Conservation (phyloP, 2,797 vertebrate species). For the Paedocypris micromegethes region DNA sequence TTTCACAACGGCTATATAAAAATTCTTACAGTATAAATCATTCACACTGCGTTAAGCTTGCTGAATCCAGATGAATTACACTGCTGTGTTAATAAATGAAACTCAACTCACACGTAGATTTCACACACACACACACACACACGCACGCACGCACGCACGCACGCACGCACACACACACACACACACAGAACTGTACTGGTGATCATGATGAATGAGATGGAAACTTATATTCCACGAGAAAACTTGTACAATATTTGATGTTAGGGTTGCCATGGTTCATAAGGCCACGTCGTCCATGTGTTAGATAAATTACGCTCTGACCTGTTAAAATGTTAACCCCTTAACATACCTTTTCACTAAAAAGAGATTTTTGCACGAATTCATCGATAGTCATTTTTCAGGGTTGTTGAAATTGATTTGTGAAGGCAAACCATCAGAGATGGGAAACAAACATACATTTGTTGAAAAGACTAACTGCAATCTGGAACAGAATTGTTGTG, state of each 20-base stretch:
- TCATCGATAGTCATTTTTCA: neutral
- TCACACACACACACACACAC: conserved; percentile 3
- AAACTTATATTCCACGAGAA: conserved; percentile 8
- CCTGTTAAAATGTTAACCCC: conserved; percentile 62
- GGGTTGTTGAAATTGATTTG: neutral
- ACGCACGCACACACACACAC: neutral
- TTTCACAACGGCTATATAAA: conserved; percentile 28
- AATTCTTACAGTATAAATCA: conserved; percentile 18
- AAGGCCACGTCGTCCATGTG: conserved; percentile 61
- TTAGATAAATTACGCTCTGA: conserved; percentile 66
- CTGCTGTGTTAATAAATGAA: conserved; percentile 12
- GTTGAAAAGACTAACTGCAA: too few species aligned
- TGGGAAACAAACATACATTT: too few species aligned
- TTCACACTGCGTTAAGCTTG: conserved; percentile 4
- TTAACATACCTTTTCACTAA: conserved; percentile 44
- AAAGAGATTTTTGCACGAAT: conserved; percentile 3
- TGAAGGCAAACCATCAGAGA: too few species aligned
- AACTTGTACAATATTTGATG: conserved; percentile 56
- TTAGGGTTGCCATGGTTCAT: conserved; percentile 59
- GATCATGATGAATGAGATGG: conserved; percentile 7
- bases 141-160: too few species aligned
- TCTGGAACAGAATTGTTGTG: too few species aligned
- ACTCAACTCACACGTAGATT: conserved; percentile 24
- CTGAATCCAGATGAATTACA: conserved; percentile 23
- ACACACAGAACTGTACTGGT: neutral